Percentiles rank a stretch among this genome's conserved stretches.
Conservation (phyloP, 2,888 invertebrate species). For the Antheraea assamensis region DNA sequence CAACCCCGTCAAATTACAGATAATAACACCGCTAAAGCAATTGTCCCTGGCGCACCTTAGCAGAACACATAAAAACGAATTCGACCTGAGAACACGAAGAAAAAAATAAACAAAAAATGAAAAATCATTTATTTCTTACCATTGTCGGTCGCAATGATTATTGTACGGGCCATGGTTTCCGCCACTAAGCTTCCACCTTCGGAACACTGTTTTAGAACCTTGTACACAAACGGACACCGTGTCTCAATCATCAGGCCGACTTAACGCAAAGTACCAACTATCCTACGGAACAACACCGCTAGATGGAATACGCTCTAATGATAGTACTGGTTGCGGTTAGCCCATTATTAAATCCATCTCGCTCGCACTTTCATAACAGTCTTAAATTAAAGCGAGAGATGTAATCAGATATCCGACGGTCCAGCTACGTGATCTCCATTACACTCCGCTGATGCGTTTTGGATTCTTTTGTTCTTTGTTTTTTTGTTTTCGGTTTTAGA, state of each 20-base stretch:
- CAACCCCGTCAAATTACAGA: conserved; percentile 52
- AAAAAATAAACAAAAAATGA: conserved; percentile 45
- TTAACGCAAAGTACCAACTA: conserved; percentile 27
- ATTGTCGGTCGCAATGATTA: conserved; percentile 67
- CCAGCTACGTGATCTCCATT: conserved; percentile 79
- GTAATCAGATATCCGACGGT: conserved; percentile 66
- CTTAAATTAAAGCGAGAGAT: conserved; percentile 69
- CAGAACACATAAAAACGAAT: conserved; percentile 72
- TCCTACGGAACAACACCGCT: conserved; percentile 44
- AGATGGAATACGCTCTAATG: conserved; percentile 72
- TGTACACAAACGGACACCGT: conserved; percentile 23
- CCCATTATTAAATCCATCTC: conserved; percentile 73
- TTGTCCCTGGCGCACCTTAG: conserved; percentile 52
- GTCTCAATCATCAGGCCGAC: conserved; percentile 17
- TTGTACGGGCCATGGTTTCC: conserved; percentile 59
- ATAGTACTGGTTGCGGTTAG: conserved; percentile 73
- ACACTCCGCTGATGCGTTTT: conserved; percentile 70
- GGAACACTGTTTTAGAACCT: conserved; percentile 1
- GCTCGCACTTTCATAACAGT: conserved; percentile 54
- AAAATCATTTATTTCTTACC: conserved; percentile 75
- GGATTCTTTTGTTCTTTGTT: conserved; percentile 65
- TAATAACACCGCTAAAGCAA: conserved; percentile 53
- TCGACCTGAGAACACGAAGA: conserved; percentile 24
- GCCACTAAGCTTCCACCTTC: conserved; percentile 43
- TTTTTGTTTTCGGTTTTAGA: conserved; percentile 60